Percentiles rank a stretch among this genome's conserved stretches.
phyloP scores from a whole-genome alignment of 2,797 vertebrate species.

The Mormyrus hasselquistii region DNA sequence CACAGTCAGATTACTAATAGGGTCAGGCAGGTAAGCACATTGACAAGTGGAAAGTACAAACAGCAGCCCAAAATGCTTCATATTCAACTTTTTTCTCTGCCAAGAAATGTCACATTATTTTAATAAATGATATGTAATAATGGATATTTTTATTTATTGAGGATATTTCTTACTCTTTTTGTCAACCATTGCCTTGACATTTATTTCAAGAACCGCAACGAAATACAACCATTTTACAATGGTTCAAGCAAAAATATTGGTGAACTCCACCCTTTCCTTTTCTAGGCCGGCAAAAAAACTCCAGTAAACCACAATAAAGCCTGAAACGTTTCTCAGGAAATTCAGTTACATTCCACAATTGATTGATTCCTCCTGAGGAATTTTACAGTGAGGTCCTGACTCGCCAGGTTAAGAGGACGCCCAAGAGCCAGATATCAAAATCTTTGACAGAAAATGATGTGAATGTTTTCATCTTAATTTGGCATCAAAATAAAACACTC shows the following conservation, averaged over 20 bases:
- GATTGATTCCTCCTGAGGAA: not conserved
- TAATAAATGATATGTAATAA: not conserved
- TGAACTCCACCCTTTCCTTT: not conserved
- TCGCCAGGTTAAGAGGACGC: not conserved
- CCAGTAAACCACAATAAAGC: not conserved
- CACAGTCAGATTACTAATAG: not conserved
- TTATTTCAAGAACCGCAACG: not conserved
- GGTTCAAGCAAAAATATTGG: not conserved
- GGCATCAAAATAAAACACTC: not conserved
- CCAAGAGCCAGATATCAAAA: not conserved
- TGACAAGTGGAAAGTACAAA: not conserved
- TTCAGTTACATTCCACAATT: not conserved
- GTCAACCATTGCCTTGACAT: not conserved
- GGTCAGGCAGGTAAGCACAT: not conserved
- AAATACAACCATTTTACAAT: not conserved
- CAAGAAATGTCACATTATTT: not conserved
- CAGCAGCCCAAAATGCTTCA: not conserved
- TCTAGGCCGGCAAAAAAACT: not conserved
- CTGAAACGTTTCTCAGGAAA: not conserved
- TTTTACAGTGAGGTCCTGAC: not conserved
- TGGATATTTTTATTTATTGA: not conserved
- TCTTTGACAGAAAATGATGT: not conserved
- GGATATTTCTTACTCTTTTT: not conserved
- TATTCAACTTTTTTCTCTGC: not conserved
- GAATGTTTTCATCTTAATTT: not conserved